phyloP scores from a whole-genome alignment of 2,797 vertebrate genomes.

The Onychomys leucogaster region DNA sequence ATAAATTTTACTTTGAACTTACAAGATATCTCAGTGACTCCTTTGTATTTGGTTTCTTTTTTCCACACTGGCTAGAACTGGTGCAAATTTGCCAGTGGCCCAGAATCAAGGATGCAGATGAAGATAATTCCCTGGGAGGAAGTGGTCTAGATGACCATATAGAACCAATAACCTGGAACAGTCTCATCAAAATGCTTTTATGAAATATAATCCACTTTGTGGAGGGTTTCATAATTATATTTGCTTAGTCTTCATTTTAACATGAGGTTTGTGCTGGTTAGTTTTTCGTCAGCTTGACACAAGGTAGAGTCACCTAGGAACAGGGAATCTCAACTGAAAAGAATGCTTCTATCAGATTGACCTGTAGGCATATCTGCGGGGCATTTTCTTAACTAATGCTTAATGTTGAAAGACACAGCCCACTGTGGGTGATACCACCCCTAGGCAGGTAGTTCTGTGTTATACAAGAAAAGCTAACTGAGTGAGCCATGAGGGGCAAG shows the following conservation, averaged over 20 bases:
- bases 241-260: conserved; percentile 32
- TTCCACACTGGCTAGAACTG: not conserved
- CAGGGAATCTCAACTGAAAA: not conserved
- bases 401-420: not conserved
- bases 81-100: not conserved
- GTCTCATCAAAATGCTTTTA: conserved; percentile 6
- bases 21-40: not conserved
- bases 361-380: not conserved
- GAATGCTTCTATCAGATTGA: not conserved
- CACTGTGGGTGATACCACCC: not conserved
- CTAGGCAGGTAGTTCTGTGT: not conserved
- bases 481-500: not conserved
- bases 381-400: not conserved
- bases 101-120: not conserved
- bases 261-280: not conserved
- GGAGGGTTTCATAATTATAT: not conserved
- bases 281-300: not conserved
- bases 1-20: conserved; percentile 29
- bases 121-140: conserved; percentile 12
- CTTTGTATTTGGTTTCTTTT: conserved; percentile 16
- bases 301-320: not conserved
- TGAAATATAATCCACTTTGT: not conserved
- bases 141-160: not conserved
- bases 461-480: not conserved
- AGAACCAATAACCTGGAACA: not conserved